These are phyloP conservation scores for Aleadryas rufinucha DNA, from an alignment of 2,113 vertebrate genomes.

Conservation along the genomic window DNA sequence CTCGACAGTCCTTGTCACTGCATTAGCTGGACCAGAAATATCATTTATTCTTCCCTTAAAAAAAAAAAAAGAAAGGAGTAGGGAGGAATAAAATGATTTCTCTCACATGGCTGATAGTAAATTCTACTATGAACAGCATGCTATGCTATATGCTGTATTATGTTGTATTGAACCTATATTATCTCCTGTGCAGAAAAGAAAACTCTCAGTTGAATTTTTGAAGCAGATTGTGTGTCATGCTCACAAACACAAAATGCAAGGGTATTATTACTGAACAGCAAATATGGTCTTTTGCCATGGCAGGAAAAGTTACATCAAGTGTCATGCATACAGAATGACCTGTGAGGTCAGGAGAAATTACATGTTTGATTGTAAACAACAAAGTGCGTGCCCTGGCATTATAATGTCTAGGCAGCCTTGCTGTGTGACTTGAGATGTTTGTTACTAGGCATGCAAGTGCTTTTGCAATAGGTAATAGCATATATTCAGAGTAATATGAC, in stretches of 20 bases:
- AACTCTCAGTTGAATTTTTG: not conserved
- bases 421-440: not conserved
- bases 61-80: not conserved
- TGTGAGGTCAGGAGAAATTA: not conserved
- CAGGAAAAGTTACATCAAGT: not conserved
- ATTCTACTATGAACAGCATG: not conserved
- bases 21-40: not conserved
- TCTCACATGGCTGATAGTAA: not conserved
- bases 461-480: not conserved
- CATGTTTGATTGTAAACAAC: not conserved
- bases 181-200: not conserved
- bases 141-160: not conserved
- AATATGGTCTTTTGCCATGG: not conserved
- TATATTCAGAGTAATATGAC: not conserved
- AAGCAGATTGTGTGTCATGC: not conserved
- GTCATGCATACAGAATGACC: not conserved
- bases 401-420: not conserved
- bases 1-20: conserved; percentile 34
- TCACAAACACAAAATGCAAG: not conserved
- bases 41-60: not conserved
- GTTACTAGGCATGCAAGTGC: not conserved
- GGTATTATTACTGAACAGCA: not conserved
- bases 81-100: not conserved
- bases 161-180: not conserved
- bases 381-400: not conserved